Evolutionary conservation across 2,797 vertebrate genomes (phyloP).

Genomic region (Paguma larvata): DNA sequence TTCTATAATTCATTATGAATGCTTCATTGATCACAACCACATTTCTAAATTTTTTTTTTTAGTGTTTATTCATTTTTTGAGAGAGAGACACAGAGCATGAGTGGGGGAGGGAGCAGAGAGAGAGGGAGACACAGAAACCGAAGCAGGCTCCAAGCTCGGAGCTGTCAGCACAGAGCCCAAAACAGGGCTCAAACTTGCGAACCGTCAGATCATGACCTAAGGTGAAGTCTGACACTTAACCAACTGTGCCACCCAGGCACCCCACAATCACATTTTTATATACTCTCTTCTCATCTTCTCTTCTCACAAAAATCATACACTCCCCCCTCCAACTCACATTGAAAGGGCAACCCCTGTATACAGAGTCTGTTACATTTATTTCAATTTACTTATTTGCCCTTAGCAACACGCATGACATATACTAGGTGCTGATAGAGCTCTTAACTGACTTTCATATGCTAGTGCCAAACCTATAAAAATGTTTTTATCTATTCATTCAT

Average conservation of each 20-base stretch:
- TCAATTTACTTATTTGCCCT: background rate
- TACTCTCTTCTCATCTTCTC: background rate
- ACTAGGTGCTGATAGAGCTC: background rate
- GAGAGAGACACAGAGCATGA: too few relatives aligned
- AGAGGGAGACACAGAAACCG: too few relatives aligned
- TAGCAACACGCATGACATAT: background rate
- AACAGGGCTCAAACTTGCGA: too few relatives aligned
- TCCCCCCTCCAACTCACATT: background rate
- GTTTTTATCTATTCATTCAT: background rate
- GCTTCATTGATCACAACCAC: background rate
- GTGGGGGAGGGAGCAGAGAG: too few relatives aligned
- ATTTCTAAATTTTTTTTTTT: background rate
- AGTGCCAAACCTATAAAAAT: background rate
- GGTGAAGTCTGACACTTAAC: too few relatives aligned
- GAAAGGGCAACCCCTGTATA: background rate
- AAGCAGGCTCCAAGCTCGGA: too few relatives aligned
- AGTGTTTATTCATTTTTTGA: too few relatives aligned
- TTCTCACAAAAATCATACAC: background rate
- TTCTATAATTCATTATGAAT: background rate
- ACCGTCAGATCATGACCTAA: too few relatives aligned
- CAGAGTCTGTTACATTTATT: background rate
- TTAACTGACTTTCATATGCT: background rate
- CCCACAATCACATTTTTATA: background rate
- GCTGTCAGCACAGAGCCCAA: too few relatives aligned
- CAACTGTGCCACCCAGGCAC: too few relatives aligned